Percentiles rank a stretch among this genome's conserved stretches.
phyloP scores from a whole-genome alignment of 2,797 vertebrate genomes.

The Microctenopoma lineatum region DNA sequence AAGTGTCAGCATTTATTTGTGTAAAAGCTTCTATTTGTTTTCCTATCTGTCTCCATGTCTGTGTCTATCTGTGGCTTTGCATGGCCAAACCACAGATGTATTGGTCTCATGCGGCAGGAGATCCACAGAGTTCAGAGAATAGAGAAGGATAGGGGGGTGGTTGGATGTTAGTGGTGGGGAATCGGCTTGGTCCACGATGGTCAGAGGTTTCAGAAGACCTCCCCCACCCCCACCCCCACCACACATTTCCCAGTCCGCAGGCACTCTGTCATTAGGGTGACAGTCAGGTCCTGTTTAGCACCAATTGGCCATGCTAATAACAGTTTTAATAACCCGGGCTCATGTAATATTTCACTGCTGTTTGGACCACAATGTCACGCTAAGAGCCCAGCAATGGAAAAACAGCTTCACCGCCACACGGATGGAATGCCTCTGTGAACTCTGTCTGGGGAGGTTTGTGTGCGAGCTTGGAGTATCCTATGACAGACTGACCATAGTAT shows the following conservation, averaged over 20 bases:
- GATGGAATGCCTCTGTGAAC: conserved; percentile 69
- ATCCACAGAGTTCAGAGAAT: conserved; percentile 46
- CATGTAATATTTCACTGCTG: conserved; percentile 82
- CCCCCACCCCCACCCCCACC: conserved; percentile 43
- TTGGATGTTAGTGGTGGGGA: conserved; percentile 58
- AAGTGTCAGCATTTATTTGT: conserved; percentile 30
- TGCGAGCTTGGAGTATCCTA: conserved; percentile 31
- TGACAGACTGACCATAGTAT: conserved; percentile 41
- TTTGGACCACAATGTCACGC: conserved; percentile 73
- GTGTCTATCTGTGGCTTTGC: conserved; percentile 38
- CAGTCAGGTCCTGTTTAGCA: conserved; percentile 82
- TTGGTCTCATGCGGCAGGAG: conserved; percentile 45
- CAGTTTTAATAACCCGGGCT: conserved; percentile 81
- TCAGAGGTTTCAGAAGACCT: conserved; percentile 68
- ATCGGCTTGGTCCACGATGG: conserved; percentile 68
- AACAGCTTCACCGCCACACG: conserved; percentile 71
- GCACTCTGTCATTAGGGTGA: conserved; percentile 84
- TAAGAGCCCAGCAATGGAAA: conserved; percentile 75
- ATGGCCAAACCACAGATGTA: conserved; percentile 48
- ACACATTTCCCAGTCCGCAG: conserved; percentile 41
- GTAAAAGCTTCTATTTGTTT: conserved; percentile 23
- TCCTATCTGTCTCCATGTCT: conserved; percentile 37
- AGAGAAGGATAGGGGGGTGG: conserved; percentile 33
- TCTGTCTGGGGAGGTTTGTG: conserved; percentile 47
- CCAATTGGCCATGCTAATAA: conserved; percentile 81